phyloP scores from a whole-genome alignment of 2,113 vertebrate genomes.

The Puffinus mauretanicus region DNA sequence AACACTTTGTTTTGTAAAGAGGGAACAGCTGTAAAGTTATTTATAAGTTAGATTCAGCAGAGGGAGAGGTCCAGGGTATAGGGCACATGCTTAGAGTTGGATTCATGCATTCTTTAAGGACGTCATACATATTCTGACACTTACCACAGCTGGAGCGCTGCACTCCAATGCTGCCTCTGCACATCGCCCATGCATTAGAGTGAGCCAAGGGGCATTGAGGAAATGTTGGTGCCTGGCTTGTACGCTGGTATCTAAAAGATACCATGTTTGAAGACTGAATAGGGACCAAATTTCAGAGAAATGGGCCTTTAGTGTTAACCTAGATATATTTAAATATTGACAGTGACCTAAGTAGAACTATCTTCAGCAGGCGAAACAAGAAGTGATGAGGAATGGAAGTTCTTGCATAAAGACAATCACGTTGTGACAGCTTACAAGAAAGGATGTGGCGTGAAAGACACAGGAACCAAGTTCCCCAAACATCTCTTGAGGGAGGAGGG shows the following conservation, averaged over 20 bases:
- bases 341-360: background rate
- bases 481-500: background rate
- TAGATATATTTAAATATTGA: background rate
- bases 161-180: background rate
- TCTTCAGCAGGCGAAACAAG: background rate
- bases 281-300: background rate
- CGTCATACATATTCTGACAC: background rate
- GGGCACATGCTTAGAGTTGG: background rate
- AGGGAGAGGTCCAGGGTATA: background rate
- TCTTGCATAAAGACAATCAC: background rate
- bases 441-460: background rate
- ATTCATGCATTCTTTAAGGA: background rate
- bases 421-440: background rate
- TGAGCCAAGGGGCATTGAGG: background rate
- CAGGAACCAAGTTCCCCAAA: background rate
- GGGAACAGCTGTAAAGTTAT: conserved; percentile 39
- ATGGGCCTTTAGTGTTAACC: background rate
- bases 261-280: fast-evolving
- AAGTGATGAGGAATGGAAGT: background rate
- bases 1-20: background rate
- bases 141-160: conserved; percentile 8
- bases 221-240: background rate
- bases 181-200: fast-evolving
- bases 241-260: background rate
- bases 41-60: background rate